Base-by-base conservation (phyloP, 2,797 vertebrate genomes). In the Gobionotothen gibberifrons region DNA sequence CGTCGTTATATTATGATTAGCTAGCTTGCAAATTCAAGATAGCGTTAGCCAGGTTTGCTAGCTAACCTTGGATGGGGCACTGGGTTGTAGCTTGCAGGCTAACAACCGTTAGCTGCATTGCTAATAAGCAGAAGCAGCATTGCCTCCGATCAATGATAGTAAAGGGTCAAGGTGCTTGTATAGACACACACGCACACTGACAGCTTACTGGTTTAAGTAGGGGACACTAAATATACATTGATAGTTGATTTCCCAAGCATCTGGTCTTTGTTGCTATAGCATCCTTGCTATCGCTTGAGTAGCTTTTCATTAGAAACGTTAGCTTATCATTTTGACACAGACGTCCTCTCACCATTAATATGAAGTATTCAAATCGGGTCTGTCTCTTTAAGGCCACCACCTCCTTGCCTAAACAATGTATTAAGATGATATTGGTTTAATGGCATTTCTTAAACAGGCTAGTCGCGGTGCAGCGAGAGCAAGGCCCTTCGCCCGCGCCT, bases 351-450 rank as follows among this genome's bases (percentile, higher is more conserved):
- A 63, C 70, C 82, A 82, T 89, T 93, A 92, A 89, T 91, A 85
- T 89, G 86, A 90, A 90, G 88, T 83, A 90, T 92, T 92, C 81
- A 91, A 87, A 87, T 78, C 73, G 93, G 90, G 79, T 76, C 93
- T 94, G 94, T 93, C 91, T 91, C 94, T 95, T 95, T 95, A 95
- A 95, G 94, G 91, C 92, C 93, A 87, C 89, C 90, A 90, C 92
- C 90, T 92, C 85, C 81, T 40, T 36, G 57, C 82, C 73, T 84
- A 73, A 89, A 89, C 83, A 60, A 78, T 91, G 71, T 87, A 85
- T 88, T 89, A 81, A 87, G 78, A 87, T 75, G 70, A 71, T 85
- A 83, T 78, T 62, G 26, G 42, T 87, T 83, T 85, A 79, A 80
- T 84, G 22, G 49, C 26, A 9, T 36, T 70, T 80, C 40, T 79